These are phyloP conservation scores for Megalurothrips usitatus DNA, from an alignment of 2,888 invertebrate species.

Conservation along the genomic window DNA sequence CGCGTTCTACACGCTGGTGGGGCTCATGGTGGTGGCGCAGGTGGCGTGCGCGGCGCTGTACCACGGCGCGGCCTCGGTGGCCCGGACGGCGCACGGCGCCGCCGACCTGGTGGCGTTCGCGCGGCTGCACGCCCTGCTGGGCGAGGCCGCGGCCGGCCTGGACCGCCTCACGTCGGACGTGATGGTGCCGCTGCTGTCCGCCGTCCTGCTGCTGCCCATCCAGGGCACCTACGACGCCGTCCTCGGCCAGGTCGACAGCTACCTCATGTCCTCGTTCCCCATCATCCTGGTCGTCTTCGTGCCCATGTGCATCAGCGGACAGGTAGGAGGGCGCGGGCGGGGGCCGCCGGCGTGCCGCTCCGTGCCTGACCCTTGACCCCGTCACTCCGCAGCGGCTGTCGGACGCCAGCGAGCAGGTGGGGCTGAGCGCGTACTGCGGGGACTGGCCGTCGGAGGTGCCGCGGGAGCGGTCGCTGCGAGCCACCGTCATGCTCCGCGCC, in stretches of 20 bases:
- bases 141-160: background rate
- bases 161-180: background rate
- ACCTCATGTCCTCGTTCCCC: background rate
- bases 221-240: constrained; percentile 6
- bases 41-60: background rate
- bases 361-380: too few species aligned
- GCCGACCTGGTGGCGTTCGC: background rate
- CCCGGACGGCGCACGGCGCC: background rate
- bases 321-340: background rate
- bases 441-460: background rate
- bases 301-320: background rate
- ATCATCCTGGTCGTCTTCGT: constrained; percentile 16
- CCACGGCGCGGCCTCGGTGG: background rate
- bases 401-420: background rate
- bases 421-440: background rate
- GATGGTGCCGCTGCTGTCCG: background rate
- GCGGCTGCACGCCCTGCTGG: background rate
- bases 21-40: constrained; percentile 1
- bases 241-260: background rate
- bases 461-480: background rate
- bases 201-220: background rate
- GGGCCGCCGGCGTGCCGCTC: too few species aligned
- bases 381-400: constrained; percentile 21
- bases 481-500: background rate
- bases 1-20: constrained; percentile 15